A percentile compares a stretch with the other conserved stretches of the same genome.
Conservation (phyloP, 2,888 invertebrate species). For the Andricus curvator region DNA sequence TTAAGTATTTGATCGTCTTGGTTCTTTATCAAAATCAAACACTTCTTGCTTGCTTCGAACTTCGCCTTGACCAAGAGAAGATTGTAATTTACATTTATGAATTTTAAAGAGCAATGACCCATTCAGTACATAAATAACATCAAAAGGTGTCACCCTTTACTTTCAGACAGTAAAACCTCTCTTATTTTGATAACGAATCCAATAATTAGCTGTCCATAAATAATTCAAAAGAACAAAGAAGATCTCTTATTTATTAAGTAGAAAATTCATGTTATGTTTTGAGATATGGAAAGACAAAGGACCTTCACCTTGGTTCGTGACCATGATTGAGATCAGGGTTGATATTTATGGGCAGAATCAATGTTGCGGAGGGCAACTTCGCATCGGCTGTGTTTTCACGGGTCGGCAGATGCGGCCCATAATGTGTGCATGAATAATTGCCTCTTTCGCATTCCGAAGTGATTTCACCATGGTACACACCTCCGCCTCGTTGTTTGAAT, state of each 20-base stretch:
- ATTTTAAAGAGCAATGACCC: neutral
- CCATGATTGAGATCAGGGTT: conserved; percentile 27
- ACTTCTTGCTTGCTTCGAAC: neutral
- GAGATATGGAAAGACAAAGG: neutral
- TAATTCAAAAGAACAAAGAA: too few species aligned
- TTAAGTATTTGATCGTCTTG: neutral
- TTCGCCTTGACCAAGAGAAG: conserved; percentile 1
- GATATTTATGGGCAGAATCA: conserved; percentile 29
- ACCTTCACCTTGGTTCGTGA: conserved; percentile 30
- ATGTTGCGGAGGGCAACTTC: conserved; percentile 4
- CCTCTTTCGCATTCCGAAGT: conserved; percentile 23
- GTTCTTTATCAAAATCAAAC: neutral
- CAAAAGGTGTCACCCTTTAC: too few species aligned
- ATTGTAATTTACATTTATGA: neutral
- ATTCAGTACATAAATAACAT: neutral
- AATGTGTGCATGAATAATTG: conserved; percentile 27
- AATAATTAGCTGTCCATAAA: too few species aligned
- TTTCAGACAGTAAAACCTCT: too few species aligned
- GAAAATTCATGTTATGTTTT: neutral
- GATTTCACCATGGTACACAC: conserved; percentile 29
- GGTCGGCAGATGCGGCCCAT: conserved; percentile 28
- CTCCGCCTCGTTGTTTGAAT: conserved; percentile 16
- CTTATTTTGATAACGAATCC: too few species aligned
- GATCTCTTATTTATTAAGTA: too few species aligned
- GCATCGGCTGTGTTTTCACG: conserved; percentile 8